phyloP scores from a whole-genome alignment of 2,113 vertebrate genomes.

The Scatophagus argus region DNA sequence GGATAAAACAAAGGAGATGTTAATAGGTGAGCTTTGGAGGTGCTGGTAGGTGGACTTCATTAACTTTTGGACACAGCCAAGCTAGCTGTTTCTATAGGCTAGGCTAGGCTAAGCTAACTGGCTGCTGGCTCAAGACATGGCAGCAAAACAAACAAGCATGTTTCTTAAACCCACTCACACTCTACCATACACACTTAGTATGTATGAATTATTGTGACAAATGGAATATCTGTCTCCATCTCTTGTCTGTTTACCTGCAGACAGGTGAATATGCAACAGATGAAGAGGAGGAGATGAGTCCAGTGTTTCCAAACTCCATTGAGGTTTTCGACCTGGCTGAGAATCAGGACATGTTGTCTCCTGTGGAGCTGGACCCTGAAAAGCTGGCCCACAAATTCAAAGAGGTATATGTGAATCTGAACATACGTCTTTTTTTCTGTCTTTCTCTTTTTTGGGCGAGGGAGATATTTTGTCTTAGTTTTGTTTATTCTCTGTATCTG shows the following conservation, averaged over 20 bases:
- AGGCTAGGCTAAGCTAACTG: neutral
- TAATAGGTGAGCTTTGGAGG: neutral
- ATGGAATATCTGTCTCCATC: too few species aligned
- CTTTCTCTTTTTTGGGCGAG: neutral
- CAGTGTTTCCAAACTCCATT: slow-evolving; percentile 94
- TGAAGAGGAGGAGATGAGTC: slow-evolving; percentile 95
- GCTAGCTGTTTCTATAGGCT: neutral
- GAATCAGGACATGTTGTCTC: slow-evolving; percentile 92
- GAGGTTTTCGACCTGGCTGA: slow-evolving; percentile 97
- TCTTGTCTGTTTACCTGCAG: slow-evolving; percentile 71
- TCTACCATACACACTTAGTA: too few species aligned
- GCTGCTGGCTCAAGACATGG: too few species aligned
- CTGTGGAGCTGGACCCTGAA: slow-evolving; percentile 95
- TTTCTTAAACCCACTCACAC: too few species aligned
- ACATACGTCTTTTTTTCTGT: neutral
- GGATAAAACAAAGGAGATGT: too few species aligned
- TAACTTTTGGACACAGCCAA: neutral
- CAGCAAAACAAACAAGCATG: too few species aligned
- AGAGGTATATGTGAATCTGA: slow-evolving; percentile 83
- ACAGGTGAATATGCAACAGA: slow-evolving; percentile 96
- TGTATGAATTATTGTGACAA: too few species aligned
- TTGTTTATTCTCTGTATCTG: neutral
- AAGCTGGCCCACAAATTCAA: slow-evolving; percentile 97
- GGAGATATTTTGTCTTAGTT: neutral
- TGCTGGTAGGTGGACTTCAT: too few species aligned